Evolutionary conservation across 2,888 invertebrate species (phyloP).

Genomic region (Notodonta dromedarius): DNA sequence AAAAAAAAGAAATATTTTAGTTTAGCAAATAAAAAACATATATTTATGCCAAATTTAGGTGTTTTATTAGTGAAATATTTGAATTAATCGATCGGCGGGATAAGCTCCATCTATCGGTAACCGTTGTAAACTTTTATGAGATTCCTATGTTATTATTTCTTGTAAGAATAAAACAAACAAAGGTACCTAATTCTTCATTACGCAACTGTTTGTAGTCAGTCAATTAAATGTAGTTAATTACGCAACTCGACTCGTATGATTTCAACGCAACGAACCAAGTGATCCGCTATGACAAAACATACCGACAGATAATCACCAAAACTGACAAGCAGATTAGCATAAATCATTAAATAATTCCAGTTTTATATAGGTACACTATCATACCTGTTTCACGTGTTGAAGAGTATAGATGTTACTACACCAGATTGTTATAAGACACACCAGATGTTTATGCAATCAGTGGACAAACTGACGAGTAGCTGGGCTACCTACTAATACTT

Average conservation of each 20-base stretch:
- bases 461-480: too few relatives aligned
- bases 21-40: neutral
- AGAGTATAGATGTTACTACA: neutral
- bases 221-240: neutral
- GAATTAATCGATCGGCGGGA: neutral
- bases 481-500: too few relatives aligned
- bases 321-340: conserved; percentile 8
- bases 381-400: neutral
- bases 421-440: too few relatives aligned
- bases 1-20: neutral
- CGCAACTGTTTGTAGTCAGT: neutral
- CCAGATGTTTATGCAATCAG: too few relatives aligned
- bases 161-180: neutral
- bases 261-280: conserved; percentile 6
- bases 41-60: neutral
- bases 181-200: neutral
- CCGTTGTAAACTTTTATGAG: neutral
- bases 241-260: conserved; percentile 1
- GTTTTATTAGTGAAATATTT: neutral
- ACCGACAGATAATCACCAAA: conserved; percentile 28
- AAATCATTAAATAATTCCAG: conserved; percentile 4
- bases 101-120: conserved; percentile 40
- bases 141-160: too few relatives aligned
- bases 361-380: neutral
- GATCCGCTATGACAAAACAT: conserved; percentile 33